Evolutionary conservation across 2,888 invertebrate species (phyloP).

Genomic region (Drosophila buzzatii): DNA sequence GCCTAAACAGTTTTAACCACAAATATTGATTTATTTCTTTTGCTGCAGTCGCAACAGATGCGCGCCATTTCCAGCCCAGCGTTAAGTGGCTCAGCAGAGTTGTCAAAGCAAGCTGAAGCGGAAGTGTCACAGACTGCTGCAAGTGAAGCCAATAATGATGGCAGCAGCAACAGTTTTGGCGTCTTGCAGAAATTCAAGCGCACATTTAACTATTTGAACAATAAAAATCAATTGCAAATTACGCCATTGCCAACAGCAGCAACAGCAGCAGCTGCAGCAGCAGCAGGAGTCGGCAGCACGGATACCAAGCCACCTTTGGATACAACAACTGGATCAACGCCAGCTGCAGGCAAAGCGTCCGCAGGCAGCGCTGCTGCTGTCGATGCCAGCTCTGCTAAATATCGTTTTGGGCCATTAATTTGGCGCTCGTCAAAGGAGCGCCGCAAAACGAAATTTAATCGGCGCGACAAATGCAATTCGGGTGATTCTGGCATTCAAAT

Average conservation of each 20-base stretch:
- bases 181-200: conserved; percentile 90
- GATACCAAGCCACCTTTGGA: conserved; percentile 39
- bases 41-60: conserved; percentile 82
- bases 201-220: conserved; percentile 87
- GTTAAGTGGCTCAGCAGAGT: conserved; percentile 67
- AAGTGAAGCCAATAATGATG: conserved; percentile 23
- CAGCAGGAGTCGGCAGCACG: conserved; percentile 15
- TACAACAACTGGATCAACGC: conserved; percentile 21
- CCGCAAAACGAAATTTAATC: conserved; percentile 89
- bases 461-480: conserved; percentile 90
- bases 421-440: conserved; percentile 91
- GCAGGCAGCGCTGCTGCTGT: conserved; percentile 1
- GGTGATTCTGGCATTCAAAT: conserved; percentile 91
- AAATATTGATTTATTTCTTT: conserved; percentile 6
- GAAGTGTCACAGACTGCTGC: background rate
- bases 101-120: conserved; percentile 13
- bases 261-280: conserved; percentile 13
- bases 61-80: conserved; percentile 85
- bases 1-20: conserved; percentile 1
- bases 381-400: conserved; percentile 73
- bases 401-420: conserved; percentile 89
- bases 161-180: conserved; percentile 72
- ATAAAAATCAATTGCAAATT: conserved; percentile 69
- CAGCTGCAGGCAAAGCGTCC: conserved; percentile 2
- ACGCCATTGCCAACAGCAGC: conserved; percentile 44